Percentiles rank a stretch among this genome's conserved stretches.
Evolutionary conservation across 1,140 invertebrate species (phyloP).

Genomic region (Drosophila nebulosa): DNA sequence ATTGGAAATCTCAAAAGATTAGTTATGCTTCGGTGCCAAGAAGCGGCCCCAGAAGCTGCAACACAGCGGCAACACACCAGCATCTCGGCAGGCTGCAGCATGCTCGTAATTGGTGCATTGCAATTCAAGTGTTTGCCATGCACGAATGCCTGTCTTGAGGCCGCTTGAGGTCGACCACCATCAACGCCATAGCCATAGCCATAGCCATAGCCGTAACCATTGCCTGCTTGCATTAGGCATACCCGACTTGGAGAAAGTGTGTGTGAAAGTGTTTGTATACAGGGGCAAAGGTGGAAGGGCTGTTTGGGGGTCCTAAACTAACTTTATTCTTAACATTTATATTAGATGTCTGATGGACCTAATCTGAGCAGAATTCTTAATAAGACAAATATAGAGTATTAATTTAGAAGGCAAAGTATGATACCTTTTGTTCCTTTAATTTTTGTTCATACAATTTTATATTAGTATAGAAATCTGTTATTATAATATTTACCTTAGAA

Average conservation of each 20-base stretch:
- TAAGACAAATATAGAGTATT: no score
- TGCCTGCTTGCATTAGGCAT: neutral
- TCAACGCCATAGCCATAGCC: neutral
- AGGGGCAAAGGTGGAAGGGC: neutral
- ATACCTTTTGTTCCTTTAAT: no score
- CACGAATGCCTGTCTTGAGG: slow-evolving; percentile 73
- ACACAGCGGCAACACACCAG: neutral
- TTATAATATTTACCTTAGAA: no score
- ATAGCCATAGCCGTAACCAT: neutral
- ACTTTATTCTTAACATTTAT: neutral
- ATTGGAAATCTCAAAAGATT: slow-evolving; percentile 80
- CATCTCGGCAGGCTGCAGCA: slow-evolving; percentile 19
- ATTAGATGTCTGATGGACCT: no score
- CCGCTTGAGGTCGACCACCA: slow-evolving; percentile 33
- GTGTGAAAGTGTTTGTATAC: slow-evolving; percentile 5
- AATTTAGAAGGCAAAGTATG: no score
- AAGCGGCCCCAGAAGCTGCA: slow-evolving; percentile 32
- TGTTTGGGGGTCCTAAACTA: neutral
- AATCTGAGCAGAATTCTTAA: no score
- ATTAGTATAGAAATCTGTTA: no score
- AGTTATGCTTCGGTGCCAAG: slow-evolving; percentile 78
- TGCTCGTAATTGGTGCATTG: slow-evolving; percentile 76
- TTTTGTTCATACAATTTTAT: no score
- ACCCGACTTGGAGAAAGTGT: slow-evolving; percentile 1
- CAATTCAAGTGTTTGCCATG: slow-evolving; percentile 75